Percentiles rank a stretch among this genome's conserved stretches.
Evolutionary conservation across 2,113 vertebrate genomes (phyloP).

Genomic region (Chloropsis hardwickii): DNA sequence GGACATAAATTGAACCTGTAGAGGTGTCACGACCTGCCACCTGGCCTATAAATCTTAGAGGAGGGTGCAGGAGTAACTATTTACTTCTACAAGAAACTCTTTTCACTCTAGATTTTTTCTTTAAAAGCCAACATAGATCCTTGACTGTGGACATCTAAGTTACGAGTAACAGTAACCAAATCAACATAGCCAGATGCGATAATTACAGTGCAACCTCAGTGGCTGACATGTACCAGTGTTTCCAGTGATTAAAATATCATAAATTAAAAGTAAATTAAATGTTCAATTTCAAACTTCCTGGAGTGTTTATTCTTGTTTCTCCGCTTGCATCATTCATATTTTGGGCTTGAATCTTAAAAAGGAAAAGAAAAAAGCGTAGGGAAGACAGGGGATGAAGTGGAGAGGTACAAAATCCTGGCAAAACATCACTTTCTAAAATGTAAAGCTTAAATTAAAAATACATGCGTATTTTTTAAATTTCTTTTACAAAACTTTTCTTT

Average conservation of each 20-base stretch:
- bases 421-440: neutral
- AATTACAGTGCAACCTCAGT: neutral
- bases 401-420: neutral
- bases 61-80: neutral
- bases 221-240: neutral
- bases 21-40: slow-evolving; percentile 20
- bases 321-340: neutral
- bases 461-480: accelerated
- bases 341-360: neutral
- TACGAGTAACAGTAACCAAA: neutral
- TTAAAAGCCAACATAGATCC: neutral
- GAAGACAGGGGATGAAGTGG: neutral
- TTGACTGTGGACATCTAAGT: neutral
- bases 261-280: neutral
- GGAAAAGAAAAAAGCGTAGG: neutral
- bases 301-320: neutral
- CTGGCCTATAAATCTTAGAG: neutral
- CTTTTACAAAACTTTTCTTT: neutral
- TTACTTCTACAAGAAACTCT: neutral
- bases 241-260: slow-evolving; percentile 2
- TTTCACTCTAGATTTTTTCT: neutral
- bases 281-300: neutral
- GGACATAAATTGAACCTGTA: slow-evolving; percentile 19
- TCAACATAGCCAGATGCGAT: neutral
- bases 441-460: neutral